Evolutionary conservation across 2,888 invertebrate genomes (phyloP).

Genomic region (Poecilus cupreus): DNA sequence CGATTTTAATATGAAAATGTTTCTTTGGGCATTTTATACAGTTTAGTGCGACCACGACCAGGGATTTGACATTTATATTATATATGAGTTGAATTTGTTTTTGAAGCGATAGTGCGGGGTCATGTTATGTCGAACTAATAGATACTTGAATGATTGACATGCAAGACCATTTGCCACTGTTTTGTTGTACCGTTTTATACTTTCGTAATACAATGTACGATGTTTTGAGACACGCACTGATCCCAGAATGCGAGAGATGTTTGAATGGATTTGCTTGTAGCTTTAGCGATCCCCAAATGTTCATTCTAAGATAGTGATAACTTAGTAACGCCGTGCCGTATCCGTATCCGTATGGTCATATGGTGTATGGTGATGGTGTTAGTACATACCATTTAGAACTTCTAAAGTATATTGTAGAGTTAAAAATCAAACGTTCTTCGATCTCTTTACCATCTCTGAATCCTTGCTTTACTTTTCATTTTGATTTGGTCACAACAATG

Average conservation of each 20-base stretch:
- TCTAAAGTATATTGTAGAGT: slow-evolving; percentile 56
- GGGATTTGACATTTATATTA: slow-evolving; percentile 52
- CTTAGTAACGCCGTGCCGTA: slow-evolving; percentile 52
- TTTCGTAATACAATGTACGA: slow-evolving; percentile 56
- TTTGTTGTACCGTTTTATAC: slow-evolving; percentile 53
- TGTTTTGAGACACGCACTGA: slow-evolving; percentile 58
- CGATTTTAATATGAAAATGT: slow-evolving; percentile 71
- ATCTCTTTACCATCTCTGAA: slow-evolving; percentile 47
- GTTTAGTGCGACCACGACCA: slow-evolving; percentile 63
- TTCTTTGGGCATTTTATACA: slow-evolving; percentile 72
- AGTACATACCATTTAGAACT: slow-evolving; percentile 56
- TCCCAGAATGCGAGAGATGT: slow-evolving; percentile 59
- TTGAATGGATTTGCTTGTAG: slow-evolving; percentile 59
- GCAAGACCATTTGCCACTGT: slow-evolving; percentile 29
- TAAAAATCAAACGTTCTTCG: slow-evolving; percentile 54
- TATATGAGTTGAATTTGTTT: slow-evolving; percentile 40
- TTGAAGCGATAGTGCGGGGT: slow-evolving; percentile 1
- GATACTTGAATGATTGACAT: background rate
- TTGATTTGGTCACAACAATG: slow-evolving; percentile 22
- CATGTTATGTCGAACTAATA: too few species aligned
- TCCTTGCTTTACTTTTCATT: slow-evolving; percentile 47
- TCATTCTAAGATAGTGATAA: slow-evolving; percentile 57
- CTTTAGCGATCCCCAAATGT: slow-evolving; percentile 56
- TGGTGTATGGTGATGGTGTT: slow-evolving; percentile 23
- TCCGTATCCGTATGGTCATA: slow-evolving; percentile 23